Base-by-base conservation (phyloP, 2,797 vertebrate genomes). In the Acipenser oxyrinchus region DNA sequence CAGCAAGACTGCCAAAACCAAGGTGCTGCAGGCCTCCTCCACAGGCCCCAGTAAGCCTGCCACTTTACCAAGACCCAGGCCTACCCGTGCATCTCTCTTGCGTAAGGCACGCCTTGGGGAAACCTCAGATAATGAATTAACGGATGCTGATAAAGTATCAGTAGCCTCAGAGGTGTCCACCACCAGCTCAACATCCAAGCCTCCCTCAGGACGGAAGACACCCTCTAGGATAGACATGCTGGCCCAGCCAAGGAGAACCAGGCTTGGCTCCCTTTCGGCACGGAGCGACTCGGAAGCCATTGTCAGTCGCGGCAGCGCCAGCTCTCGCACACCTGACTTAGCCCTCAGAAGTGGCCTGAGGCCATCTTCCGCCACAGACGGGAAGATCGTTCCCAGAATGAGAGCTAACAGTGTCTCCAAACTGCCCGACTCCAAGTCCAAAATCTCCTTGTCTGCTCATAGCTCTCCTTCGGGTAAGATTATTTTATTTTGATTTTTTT, bases 401-500 rank as follows among this genome's bases (percentile, higher is more conserved):
- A 91, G 96, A 83, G 96, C 96, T 72, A 98, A 94, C 86, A 99
- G 96, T 61, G 94, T 99, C 77, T 98, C 96, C 71, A 94, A 96
- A 72, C 88, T 99, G 48, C 93, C 94, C 0, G 96, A 99, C 73
- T 76, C 88, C 76, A 99, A 95, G 84, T 82, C 87, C 51, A 98
- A 92, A 84, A 89, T 89, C 64, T 71, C 92, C 65, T 75, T 90
- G 60, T 87, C 94, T 0, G 72, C 88, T 63, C 94, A 95, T 80
- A 91, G 91, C 78, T 91, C 94, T 10, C 89, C 95, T 53, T 91
- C 94, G 93, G 96, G 96, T 99, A 74, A 87, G 77, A 50, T 49
- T 37, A 5, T 37, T 37, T 37, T 37, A 37, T 37, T 37, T 37
- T 37, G 4, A 4, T 37, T 37, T 18, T 37, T 37, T 37, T 37